Evolutionary conservation across 2,888 invertebrate species (phyloP), one percentile per base, ranked within the genome.

Genomic region (Micropterix aruncella): DNA sequence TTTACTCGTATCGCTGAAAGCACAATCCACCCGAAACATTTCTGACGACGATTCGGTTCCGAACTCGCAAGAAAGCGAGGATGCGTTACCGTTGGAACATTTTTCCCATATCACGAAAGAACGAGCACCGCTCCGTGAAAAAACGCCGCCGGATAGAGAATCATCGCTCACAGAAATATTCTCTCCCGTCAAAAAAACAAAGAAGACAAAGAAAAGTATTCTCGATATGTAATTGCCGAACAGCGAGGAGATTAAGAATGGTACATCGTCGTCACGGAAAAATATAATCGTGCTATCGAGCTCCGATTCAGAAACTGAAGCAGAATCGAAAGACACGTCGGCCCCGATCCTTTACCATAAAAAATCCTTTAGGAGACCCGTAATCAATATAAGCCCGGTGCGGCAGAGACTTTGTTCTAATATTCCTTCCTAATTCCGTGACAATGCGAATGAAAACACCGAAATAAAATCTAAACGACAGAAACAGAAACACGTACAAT

Each of bases 191-290:
- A 27, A 27, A 27, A 5, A 27, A 5, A n/a, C n/a, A n/a, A 27
- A 5, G 5, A 12, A 27, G 7, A 7, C 12, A 27, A 27, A 27
- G 12, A 12, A 5, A 7, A 27, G 27, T 27, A 12, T 27, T 12
- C 27, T 5, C 12, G 57, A 60, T 17, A 59, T 56, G 1, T 64
- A 66, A 46, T 55, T 67, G 44, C 67, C 66, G 1, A 57, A 59
- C 42, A 69, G 66, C 47, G 65, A 66, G 55, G 66, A 70, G 58
- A 69, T 67, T 40, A 63, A 63, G 54, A 59, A 27, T 27, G 27
- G 7, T 7, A 27, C 12, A 27, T 7, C 5, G 12, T 27, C 27
- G 12, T 27, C 27, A 7, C 27, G 27, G 27, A 27, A 12, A 5
- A 12, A 7, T 27, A 12, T 27, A 27, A 12, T 27, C 12, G 5